Evolutionary conservation across 2,888 invertebrate genomes (phyloP), one percentile per base, ranked within the genome.

Genomic region (Poecilobothrus nobilitatus): DNA sequence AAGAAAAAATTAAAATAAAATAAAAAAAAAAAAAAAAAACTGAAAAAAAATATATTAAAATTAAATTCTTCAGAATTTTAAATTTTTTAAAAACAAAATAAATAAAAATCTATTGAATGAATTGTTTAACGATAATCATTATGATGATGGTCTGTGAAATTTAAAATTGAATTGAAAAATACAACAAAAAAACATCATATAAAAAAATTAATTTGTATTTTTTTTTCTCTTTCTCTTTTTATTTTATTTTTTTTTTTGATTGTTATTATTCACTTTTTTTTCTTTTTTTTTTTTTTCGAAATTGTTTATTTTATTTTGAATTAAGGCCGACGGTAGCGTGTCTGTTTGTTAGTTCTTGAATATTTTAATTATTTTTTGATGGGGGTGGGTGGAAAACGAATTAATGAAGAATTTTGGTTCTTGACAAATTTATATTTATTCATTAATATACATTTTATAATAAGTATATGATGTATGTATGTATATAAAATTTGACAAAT

Each of bases 81-180:
- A 53, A 53, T 18, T 53, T 27, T 27, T 27, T 27, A 27, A 27
- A 27, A 27, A 27, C n/a, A n/a, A 27, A 4, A 27, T 27, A 27
- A 27, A 27, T 4, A 4, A 27, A 27, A 27, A 27, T 53, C 53
- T 53, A 53, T 53, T 53, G 53, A 53, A 53, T 53, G 53, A 53
- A 53, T 53, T 53, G n/a, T 53, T 53, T 53, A 18, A n/a, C 15
- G 53, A 53, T 53, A 15, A 53, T 53, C 6, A 53, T 53, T 12
- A 53, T 53, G 53, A 53, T 53, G 53, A 53, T 53, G 53, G 53
- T n/a, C 53, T 53, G 53, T 53, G 53, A 53, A 53, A 53, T 53
- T 53, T 53, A n/a, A 53, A 41, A 41, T 41, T 12, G 15, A 41
- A 41, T 41, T 9, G 2, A 27, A 27, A 27, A 27, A 27, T n/a